Percentiles rank a stretch among this genome's conserved stretches.
phyloP scores from a whole-genome alignment of 2,888 invertebrate species.

The Hyles lineata region DNA sequence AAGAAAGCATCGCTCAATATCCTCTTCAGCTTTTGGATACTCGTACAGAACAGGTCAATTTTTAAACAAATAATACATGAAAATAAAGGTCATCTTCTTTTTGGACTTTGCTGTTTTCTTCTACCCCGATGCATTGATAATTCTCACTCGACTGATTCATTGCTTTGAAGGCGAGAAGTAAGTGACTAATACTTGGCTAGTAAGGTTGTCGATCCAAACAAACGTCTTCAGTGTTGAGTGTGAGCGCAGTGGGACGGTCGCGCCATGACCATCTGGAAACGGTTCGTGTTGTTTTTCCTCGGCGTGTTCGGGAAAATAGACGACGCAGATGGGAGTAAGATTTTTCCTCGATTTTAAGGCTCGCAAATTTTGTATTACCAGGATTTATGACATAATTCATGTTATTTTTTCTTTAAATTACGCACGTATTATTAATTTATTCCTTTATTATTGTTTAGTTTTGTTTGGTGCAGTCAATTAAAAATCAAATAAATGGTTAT shows the following conservation, averaged over 20 bases:
- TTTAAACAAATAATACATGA: too few species aligned
- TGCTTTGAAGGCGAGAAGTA: not conserved
- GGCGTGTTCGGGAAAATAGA: slow-evolving; percentile 44
- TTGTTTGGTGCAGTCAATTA: not conserved
- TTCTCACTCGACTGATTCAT: too few species aligned
- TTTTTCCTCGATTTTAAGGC: not conserved
- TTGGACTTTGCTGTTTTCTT: too few species aligned
- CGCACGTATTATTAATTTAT: too few species aligned
- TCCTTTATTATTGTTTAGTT: not conserved
- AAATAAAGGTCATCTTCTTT: too few species aligned
- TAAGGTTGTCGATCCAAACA: not conserved
- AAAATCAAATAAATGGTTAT: not conserved
- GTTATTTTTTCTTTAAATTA: too few species aligned
- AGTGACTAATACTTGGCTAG: not conserved
- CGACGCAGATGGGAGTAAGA: slow-evolving; percentile 50
- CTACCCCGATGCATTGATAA: too few species aligned
- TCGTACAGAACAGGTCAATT: too few species aligned
- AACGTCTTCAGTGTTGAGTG: not conserved
- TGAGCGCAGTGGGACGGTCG: not conserved
- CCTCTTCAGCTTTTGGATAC: too few species aligned
- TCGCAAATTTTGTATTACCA: not conserved
- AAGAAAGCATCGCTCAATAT: too few species aligned
- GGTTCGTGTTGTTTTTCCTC: slow-evolving; percentile 38
- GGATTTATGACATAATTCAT: too few species aligned
- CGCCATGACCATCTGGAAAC: slow-evolving; percentile 32